phyloP scores from a whole-genome alignment of 2,888 invertebrate species.

The Palloptera scutellata region DNA sequence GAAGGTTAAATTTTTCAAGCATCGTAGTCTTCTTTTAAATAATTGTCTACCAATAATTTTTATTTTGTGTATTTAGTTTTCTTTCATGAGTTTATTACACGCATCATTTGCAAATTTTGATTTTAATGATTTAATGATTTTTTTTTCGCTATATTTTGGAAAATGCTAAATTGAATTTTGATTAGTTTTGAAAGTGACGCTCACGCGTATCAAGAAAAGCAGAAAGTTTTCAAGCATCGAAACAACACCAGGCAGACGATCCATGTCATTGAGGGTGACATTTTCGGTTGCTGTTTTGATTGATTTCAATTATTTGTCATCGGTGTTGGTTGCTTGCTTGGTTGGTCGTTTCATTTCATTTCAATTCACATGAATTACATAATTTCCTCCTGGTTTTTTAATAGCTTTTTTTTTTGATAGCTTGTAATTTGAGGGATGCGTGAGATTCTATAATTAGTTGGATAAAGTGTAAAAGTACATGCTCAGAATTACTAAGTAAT shows the following conservation, averaged over 20 bases:
- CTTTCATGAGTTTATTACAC: slow-evolving; percentile 51
- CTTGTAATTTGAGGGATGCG: neutral
- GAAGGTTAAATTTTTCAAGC: too few relatives aligned
- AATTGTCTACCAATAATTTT: neutral
- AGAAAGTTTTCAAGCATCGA: neutral
- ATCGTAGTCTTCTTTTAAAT: too few relatives aligned
- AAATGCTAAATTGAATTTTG: slow-evolving; percentile 55
- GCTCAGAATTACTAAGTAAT: slow-evolving; percentile 22
- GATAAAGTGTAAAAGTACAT: slow-evolving; percentile 11
- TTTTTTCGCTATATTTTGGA: slow-evolving; percentile 24
- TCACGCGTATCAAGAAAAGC: slow-evolving; percentile 11
- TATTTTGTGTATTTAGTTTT: slow-evolving; percentile 7
- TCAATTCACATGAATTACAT: neutral
- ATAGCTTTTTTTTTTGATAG: neutral
- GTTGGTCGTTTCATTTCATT: neutral
- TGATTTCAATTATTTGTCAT: slow-evolving; percentile 56
- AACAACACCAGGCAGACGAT: neutral
- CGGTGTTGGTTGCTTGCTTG: neutral
- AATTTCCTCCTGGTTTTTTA: neutral
- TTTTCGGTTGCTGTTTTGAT: slow-evolving; percentile 45
- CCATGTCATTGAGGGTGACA: slow-evolving; percentile 28
- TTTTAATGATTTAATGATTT: slow-evolving; percentile 52
- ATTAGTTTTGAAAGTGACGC: slow-evolving; percentile 45
- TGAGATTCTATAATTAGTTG: neutral
- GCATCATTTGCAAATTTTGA: slow-evolving; percentile 61